A percentile compares a stretch with the other conserved stretches of the same genome.
Conservation (phyloP, 2,888 invertebrate species). For the Cephus nigrinus region DNA sequence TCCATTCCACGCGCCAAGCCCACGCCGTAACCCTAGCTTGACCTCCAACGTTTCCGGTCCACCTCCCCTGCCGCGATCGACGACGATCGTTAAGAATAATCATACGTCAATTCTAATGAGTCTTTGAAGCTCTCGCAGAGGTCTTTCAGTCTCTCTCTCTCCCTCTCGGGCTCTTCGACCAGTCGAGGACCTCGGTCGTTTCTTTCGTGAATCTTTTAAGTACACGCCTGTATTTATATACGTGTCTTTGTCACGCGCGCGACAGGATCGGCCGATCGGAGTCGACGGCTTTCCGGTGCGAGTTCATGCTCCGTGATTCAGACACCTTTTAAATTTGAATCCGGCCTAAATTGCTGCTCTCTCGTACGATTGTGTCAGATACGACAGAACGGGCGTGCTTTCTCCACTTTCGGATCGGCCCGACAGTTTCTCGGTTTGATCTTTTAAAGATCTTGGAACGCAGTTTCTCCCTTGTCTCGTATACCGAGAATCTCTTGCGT, state of each 20-base stretch:
- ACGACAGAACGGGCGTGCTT: not conserved
- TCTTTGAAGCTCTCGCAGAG: not conserved
- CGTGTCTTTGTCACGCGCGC: not conserved
- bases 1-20: constrained; percentile 38
- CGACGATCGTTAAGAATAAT: not conserved
- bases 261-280: not conserved
- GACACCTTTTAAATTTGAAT: constrained; percentile 2
- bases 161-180: not conserved
- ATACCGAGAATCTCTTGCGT: not conserved
- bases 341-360: not conserved
- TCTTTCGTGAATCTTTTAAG: not conserved
- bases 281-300: not conserved
- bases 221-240: not conserved
- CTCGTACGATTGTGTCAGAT: not conserved
- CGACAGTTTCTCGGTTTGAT: not conserved
- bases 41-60: constrained; percentile 54
- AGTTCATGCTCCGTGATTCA: not conserved
- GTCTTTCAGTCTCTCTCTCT: not conserved
- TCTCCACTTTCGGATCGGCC: not conserved
- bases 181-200: not conserved
- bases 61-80: constrained; percentile 12
- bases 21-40: constrained; percentile 44
- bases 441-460: not conserved
- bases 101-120: not conserved
- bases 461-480: not conserved